phyloP scores from a whole-genome alignment of 2,797 vertebrate genomes.

The Perdix hodgsoniae region DNA sequence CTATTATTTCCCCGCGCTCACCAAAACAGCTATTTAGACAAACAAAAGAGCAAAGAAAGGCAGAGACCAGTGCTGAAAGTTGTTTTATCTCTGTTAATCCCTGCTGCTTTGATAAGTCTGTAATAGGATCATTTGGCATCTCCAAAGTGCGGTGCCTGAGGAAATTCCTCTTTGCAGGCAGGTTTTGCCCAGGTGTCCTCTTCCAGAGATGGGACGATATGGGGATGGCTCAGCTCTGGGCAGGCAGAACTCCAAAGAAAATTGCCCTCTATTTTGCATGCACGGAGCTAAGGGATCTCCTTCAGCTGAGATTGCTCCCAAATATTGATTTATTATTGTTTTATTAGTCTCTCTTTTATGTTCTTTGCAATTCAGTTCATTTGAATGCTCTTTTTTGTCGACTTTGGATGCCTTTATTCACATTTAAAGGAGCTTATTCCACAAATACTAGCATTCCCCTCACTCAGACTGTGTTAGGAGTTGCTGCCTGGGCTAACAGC shows the following conservation, averaged over 20 bases:
- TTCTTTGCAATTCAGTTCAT: background rate
- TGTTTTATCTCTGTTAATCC: conserved; percentile 76
- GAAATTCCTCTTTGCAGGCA: conserved; percentile 18
- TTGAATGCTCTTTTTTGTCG: background rate
- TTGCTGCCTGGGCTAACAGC: background rate
- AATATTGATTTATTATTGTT: background rate
- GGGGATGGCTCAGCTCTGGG: background rate
- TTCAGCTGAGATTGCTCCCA: background rate
- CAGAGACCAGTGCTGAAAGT: conserved; percentile 72
- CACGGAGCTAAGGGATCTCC: background rate
- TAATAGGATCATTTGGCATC: conserved; percentile 75
- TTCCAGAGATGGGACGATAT: fast-evolving
- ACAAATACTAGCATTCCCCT: background rate
- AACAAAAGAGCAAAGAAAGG: conserved; percentile 77
- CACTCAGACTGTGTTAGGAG: background rate
- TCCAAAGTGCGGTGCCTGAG: conserved; percentile 35
- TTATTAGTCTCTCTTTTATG: background rate
- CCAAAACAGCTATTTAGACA: conserved; percentile 84
- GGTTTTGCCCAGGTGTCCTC: background rate
- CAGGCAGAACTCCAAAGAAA: background rate
- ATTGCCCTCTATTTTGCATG: background rate
- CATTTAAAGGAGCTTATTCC: background rate
- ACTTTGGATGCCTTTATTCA: background rate
- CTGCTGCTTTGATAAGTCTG: conserved; percentile 77
- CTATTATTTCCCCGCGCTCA: conserved; percentile 82